Evolutionary conservation across 2,888 invertebrate genomes (phyloP).

Genomic region (Hypsopygia costalis): DNA sequence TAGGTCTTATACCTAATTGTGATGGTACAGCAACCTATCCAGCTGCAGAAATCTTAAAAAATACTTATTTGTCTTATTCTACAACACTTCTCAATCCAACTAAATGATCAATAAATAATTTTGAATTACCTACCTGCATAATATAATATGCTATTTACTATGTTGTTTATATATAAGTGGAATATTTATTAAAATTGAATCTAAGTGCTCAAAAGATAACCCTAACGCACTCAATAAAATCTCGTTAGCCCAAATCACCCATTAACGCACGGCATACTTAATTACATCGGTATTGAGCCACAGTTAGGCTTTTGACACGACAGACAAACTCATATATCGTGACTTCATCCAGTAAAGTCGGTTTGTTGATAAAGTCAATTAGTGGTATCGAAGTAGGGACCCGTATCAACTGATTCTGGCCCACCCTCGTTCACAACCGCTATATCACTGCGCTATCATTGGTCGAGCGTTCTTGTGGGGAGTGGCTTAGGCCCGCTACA

Average conservation of each 20-base stretch:
- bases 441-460: constrained; percentile 54
- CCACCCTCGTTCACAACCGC: constrained; percentile 61
- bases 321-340: constrained; percentile 78
- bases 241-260: constrained; percentile 54
- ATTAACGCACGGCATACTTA: constrained; percentile 65
- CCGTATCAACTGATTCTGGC: constrained; percentile 70
- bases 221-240: constrained; percentile 15
- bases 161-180: too few species aligned
- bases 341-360: constrained; percentile 76
- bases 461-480: constrained; percentile 63
- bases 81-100: too few species aligned
- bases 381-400: constrained; percentile 76
- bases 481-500: constrained; percentile 61
- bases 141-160: too few species aligned
- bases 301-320: constrained; percentile 76
- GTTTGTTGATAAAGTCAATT: constrained; percentile 81
- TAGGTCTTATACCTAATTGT: too few species aligned
- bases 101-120: too few species aligned
- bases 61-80: too few species aligned
- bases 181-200: constrained; percentile 6
- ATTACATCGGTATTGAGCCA: constrained; percentile 67
- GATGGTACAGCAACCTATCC: too few species aligned
- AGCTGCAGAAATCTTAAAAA: too few species aligned
- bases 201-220: constrained; percentile 8
- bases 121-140: too few species aligned